phyloP scores from a whole-genome alignment of 2,888 invertebrate genomes.

The Drosophila infuscata region DNA sequence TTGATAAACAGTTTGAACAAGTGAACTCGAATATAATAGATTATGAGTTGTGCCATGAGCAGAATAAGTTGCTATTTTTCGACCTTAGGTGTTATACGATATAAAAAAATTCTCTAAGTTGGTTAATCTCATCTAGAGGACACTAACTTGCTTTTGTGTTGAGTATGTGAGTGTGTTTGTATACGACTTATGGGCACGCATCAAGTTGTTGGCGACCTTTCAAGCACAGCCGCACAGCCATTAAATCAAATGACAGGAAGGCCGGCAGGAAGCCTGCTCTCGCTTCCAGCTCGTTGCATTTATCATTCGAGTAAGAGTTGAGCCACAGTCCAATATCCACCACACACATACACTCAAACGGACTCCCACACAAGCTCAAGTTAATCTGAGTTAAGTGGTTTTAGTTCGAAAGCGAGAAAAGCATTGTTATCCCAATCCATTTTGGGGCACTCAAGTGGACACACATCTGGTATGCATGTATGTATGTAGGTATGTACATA shows the following conservation, averaged over 20 bases:
- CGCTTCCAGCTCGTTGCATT: conserved; percentile 69
- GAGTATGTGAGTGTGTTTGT: conserved; percentile 6
- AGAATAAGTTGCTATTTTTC: background rate
- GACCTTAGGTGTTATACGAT: background rate
- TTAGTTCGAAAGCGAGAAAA: conserved; percentile 42
- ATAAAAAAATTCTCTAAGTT: background rate
- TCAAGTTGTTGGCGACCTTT: conserved; percentile 58
- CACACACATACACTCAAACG: conserved; percentile 14
- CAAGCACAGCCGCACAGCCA: conserved; percentile 34
- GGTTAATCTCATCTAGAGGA: background rate
- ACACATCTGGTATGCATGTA: conserved; percentile 9
- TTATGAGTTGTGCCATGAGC: background rate
- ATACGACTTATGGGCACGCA: conserved; percentile 51
- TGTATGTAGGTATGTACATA: background rate
- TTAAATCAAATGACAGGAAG: conserved; percentile 73
- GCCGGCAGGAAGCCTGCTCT: conserved; percentile 36
- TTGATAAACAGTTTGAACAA: background rate
- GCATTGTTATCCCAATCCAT: conserved; percentile 66
- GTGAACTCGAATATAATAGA: background rate
- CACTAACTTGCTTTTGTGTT: background rate
- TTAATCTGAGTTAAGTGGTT: conserved; percentile 75
- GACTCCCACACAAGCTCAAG: conserved; percentile 38
- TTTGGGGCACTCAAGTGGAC: conserved; percentile 52
- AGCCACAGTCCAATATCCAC: conserved; percentile 26
- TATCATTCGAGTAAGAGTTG: conserved; percentile 47